Evolutionary conservation across 2,888 invertebrate species (phyloP), one percentile per base, ranked within the genome.

Genomic region (Galeruca laticollis): DNA sequence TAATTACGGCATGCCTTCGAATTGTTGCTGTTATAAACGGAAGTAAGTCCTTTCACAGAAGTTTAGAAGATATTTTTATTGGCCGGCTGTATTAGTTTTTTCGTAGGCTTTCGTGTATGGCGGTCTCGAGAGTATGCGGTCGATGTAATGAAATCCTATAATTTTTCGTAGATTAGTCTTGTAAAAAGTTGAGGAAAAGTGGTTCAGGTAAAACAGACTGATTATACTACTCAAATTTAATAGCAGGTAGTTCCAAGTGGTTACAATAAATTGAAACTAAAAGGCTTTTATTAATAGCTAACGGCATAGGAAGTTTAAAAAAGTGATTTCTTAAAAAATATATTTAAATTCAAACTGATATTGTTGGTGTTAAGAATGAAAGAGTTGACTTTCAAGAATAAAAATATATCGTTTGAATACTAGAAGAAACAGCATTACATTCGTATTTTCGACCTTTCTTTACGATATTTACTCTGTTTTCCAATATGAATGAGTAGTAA

Each of bases 1-100:
- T 73, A 76, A 76, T 76, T 75, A 75, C 60, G 65, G 65, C 65
- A 60, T 71, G 51, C 68, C 52, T 60, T 51, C 54, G 64, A 68
- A 71, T 68, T 47, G 63, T 60, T 60, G 68, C 68, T 64, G 68
- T 68, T 64, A 26, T 60, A 60, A 68, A 71, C 68, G 71, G 71
- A 71, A 71, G 68, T 71, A 59, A 59, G 40, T n/a, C 54, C 54
- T 47, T 15, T 59, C 56, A 57, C 31, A 71, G 69, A 65, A 69
- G 47, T 56, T 43, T 35, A 31, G 18, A 52, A 67, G 63, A 67
- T 62, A 68, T 70, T 71, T 71, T 71, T 68, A 71, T 71, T 43
- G 68, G 56, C 18, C 56, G 54, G 40, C 43, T 62, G 57, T 65
- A 40, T 57, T 35, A 43, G 37, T 70, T 70, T 70, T 63, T 70